Conservation (phyloP, 1,140 invertebrate genomes). For the Watersipora subatra region DNA sequence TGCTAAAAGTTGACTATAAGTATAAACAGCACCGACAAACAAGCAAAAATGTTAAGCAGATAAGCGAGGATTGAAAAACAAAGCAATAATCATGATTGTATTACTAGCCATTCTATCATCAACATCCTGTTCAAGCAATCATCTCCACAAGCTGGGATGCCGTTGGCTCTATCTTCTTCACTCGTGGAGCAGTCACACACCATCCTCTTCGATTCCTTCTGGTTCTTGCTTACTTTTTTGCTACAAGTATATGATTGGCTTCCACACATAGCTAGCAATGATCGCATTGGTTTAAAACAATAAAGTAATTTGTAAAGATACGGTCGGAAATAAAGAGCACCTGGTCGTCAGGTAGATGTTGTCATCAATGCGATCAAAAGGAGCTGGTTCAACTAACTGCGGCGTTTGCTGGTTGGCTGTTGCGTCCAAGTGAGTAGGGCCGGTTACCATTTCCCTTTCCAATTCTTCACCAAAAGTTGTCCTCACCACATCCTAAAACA, state of each 20-base stretch:
- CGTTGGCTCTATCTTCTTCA: conserved; percentile 63
- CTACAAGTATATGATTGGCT: conserved; percentile 11
- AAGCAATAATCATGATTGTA: not conserved
- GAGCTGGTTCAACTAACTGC: conserved; percentile 53
- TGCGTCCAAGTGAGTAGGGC: no score
- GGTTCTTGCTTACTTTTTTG: conserved; percentile 38
- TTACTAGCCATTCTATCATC: conserved; percentile 85
- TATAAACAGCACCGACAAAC: not conserved
- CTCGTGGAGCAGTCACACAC: conserved; percentile 84
- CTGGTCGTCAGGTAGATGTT: conserved; percentile 56
- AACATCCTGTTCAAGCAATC: conserved; percentile 91
- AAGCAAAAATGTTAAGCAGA: conserved; percentile 7
- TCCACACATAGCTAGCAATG: not conserved
- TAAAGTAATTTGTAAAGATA: not conserved
- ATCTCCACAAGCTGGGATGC: conserved; percentile 76
- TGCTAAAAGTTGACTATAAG: conserved; percentile 48
- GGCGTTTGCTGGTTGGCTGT: no score
- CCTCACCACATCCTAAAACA: no score
- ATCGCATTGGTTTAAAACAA: not conserved
- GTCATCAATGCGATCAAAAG: conserved; percentile 64
- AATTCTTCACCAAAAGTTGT: no score
- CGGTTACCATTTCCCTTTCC: no score
- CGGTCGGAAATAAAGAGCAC: conserved; percentile 17
- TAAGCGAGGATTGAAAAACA: conserved; percentile 4
- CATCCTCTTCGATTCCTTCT: conserved; percentile 71